phyloP scores from a whole-genome alignment of 2,888 invertebrate genomes.

The Trachelus troglodyta region DNA sequence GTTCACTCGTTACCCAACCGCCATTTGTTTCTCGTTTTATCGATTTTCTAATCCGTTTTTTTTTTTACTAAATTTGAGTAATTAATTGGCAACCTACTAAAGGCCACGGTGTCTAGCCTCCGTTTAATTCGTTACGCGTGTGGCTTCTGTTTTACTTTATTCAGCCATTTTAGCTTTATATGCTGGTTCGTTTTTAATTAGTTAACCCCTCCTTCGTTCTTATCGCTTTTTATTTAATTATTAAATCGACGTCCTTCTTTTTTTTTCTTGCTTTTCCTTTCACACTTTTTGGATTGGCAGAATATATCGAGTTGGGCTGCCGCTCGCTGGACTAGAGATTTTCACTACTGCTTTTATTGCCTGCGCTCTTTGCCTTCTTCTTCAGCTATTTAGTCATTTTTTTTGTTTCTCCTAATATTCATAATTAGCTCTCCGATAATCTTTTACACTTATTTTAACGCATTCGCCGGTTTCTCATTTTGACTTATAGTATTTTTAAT shows the following conservation, averaged over 20 bases:
- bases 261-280: constrained; percentile 33
- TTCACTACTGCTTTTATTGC: constrained; percentile 61
- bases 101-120: neutral
- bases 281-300: constrained; percentile 57
- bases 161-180: neutral
- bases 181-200: neutral
- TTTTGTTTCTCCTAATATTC: constrained; percentile 12
- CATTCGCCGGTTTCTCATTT: neutral
- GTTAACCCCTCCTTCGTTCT: neutral
- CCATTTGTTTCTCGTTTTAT: neutral
- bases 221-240: neutral
- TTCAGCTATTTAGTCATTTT: constrained; percentile 26
- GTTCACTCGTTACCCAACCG: neutral
- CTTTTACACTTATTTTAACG: neutral
- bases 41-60: neutral
- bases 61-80: neutral
- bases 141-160: neutral
- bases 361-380: constrained; percentile 34
- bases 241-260: constrained; percentile 16
- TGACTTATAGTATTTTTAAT: neutral
- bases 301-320: constrained; percentile 50
- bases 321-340: constrained; percentile 66
- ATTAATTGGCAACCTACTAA: neutral
- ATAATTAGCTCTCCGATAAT: neutral
- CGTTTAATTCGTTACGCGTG: neutral